Base-by-base conservation (phyloP, 2,113 vertebrate genomes). In the Festucalex cinctus region DNA sequence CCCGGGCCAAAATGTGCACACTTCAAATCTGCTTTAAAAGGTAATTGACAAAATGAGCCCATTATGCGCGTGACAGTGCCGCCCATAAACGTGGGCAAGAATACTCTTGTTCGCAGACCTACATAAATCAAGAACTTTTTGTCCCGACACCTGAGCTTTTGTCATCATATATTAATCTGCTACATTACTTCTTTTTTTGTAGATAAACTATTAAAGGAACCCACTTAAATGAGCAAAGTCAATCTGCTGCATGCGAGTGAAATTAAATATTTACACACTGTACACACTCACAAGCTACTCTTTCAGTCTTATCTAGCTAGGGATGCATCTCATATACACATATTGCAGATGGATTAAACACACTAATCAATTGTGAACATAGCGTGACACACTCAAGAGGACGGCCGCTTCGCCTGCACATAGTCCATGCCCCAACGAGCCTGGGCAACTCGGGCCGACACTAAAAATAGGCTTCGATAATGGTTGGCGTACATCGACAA, bases 241-340 rank as follows among this genome's bases (percentile, higher is more conserved):
- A 6, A 16, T 5, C 14, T 43, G 60, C 60, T 43, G 37, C 22
- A 24, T 62, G 60, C 39, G 39, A 62, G 37, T 39, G 12, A 19
- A 39, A 22, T 62, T 9, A 5, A 43, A 43, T 61, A 62, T 62
- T 62, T 62, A 62, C 60, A 62, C 60, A 62, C 60, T 62, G 39
- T 62, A 62, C 60, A 61, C 59, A 26, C 37, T 57, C 19, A 60
- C 19, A 60, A 37, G 36, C 35, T 60, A 35, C 35, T 37, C 35
- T 60, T 60, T 43, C n/a, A 43, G 37, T 43, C 60, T 16, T n/a
- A 6, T 39, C n/a, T 37, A 17, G 37, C n/a, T 37, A 17, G 37
- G 59, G 10, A 41, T 62, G 43, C 13, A 16, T 43, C 22, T 62
- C 60, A 62, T 43, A 62, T 62, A 26, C 60, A 62, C 37, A 43